Evolutionary conservation across 2,888 invertebrate species (phyloP).

Genomic region (Chymomyza fuscimana): DNA sequence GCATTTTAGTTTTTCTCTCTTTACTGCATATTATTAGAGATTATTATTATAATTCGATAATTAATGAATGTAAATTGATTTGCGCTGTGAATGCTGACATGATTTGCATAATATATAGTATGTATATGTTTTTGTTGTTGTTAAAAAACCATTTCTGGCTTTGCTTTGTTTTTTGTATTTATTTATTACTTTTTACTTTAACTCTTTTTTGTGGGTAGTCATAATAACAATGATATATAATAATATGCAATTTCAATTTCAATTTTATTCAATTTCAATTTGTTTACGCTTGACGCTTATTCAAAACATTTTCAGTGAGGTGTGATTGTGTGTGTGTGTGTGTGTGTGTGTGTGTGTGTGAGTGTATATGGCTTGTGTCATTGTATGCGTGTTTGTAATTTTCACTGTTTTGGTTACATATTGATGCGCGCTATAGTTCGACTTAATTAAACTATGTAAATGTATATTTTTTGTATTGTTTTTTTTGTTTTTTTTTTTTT

Average conservation of each 20-base stretch:
- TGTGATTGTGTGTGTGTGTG: slow-evolving; percentile 22
- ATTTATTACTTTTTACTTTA: not conserved
- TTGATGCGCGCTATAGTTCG: slow-evolving; percentile 71
- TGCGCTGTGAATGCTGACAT: slow-evolving; percentile 8
- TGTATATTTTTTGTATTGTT: too few species aligned
- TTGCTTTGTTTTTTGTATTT: slow-evolving; percentile 10
- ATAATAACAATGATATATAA: slow-evolving; percentile 36
- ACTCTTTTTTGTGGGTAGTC: not conserved
- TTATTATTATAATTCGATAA: not conserved
- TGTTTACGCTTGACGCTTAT: slow-evolving; percentile 22
- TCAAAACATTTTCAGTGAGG: slow-evolving; percentile 34
- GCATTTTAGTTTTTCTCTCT: not conserved
- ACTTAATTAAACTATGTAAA: slow-evolving; percentile 57
- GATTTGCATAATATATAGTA: slow-evolving; percentile 9
- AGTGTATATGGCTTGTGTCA: not conserved
- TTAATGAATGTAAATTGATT: not conserved
- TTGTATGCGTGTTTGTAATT: slow-evolving; percentile 5
- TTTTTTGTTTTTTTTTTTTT: slow-evolving; percentile 45
- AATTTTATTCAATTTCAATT: slow-evolving; percentile 15
- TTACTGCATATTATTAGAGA: not conserved
- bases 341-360: slow-evolving; percentile 10
- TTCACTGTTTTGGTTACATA: slow-evolving; percentile 40
- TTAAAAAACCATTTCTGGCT: not conserved
- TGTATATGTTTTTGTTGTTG: slow-evolving; percentile 8
- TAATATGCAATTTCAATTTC: slow-evolving; percentile 42